Evolutionary conservation across 2,113 vertebrate species (phyloP), one percentile per base, ranked within the genome.

Genomic region (Hemichromis elongatus): DNA sequence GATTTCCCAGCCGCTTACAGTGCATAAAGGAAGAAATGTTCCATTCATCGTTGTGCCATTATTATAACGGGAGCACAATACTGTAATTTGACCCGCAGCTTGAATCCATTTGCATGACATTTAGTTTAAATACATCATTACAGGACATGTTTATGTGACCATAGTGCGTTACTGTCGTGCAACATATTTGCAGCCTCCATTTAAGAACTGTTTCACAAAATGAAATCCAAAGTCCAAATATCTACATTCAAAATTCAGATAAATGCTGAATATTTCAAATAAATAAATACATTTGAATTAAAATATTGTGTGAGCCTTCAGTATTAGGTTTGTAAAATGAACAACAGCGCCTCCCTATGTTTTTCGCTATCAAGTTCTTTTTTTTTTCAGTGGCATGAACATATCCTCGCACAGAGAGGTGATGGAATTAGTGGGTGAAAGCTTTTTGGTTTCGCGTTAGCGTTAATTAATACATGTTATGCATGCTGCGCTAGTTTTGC

Each of bases 281-380:
- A 33, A 81, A 3, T n/a, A n/a, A 77, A 18, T 78, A 16, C 35
- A 45, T 47, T 19, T 13, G 57, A 78, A 5, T n/a, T 57, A 24
- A 28, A 45, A 63, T 47, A 79, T 63, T 45, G 26, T 26, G 19
- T 57, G 28, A 70, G 14, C n/a, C 40, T 56, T 66, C 5, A 21
- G 16, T 33, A 14, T 10, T n/a, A 13, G 68, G 10, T 55, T 50
- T 63, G 35, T 89, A 37, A 56, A 33, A 87, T 84, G 84, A 83
- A 73, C 90, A 95, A 93, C 84, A 94, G 93, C 85, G 89, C 94
- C 95, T 61, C 92, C 92, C 30, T 83, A 87, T 92, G 94, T 88
- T 82, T 93, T 84, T 79, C 7, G 16, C 14, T 42, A 7, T 8
- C 1, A 47, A 12, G 24, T 7, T 78, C n/a, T 9, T 21, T 24